phyloP scores from a whole-genome alignment of 2,797 vertebrate genomes.

The Rhinogobio ventralis region DNA sequence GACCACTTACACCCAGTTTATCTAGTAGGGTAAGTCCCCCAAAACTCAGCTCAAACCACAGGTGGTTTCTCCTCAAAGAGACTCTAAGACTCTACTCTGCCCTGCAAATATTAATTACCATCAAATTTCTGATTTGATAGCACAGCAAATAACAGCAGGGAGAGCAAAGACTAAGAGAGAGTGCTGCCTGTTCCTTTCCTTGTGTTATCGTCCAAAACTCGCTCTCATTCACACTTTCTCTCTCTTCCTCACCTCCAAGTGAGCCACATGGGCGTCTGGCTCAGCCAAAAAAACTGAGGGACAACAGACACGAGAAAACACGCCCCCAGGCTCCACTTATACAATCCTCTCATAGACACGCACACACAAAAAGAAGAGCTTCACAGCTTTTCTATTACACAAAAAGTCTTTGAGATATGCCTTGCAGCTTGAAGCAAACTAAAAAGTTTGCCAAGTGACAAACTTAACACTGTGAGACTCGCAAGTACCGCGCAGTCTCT shows the following conservation, averaged over 20 bases:
- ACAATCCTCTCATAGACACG: background rate
- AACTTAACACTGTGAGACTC: constrained; percentile 8
- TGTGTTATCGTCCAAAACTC: constrained; percentile 45
- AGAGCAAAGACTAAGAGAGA: constrained; percentile 36
- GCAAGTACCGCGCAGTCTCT: background rate
- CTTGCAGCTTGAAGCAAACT: background rate
- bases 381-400: constrained; percentile 1
- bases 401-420: constrained; percentile 1
- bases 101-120: constrained; percentile 9
- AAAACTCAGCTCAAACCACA: constrained; percentile 10
- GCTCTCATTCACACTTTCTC: constrained; percentile 31
- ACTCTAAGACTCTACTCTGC: background rate
- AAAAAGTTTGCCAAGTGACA: constrained; percentile 5
- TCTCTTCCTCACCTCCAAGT: constrained; percentile 46
- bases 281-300: constrained; percentile 30
- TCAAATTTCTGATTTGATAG: constrained; percentile 19
- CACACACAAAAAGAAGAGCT: background rate
- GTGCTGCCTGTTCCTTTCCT: constrained; percentile 34
- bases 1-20: background rate
- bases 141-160: constrained; percentile 58
- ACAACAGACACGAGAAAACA: constrained; percentile 41
- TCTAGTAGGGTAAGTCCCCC: background rate
- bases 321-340: background rate
- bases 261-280: constrained; percentile 45
- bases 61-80: background rate